Evolutionary conservation across 2,797 vertebrate species (phyloP), one percentile per base, ranked within the genome.

Genomic region (Xenops minutus): DNA sequence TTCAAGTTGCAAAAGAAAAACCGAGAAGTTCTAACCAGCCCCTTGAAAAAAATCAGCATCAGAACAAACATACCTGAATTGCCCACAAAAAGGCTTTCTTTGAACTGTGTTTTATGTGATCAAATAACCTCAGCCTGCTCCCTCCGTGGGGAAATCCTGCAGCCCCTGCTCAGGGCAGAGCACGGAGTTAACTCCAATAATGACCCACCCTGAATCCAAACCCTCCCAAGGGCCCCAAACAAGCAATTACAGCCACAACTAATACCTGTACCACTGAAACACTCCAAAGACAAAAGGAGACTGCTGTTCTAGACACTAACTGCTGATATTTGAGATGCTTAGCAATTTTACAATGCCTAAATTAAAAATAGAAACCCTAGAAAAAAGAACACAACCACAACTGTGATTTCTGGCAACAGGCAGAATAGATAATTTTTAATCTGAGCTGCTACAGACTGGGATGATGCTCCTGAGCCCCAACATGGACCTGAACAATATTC

Each of bases 31-130:
- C 95, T 88, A 81, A 92, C 88, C 85, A 93, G 76, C 62, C 89
- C 69, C 95, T 94, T 84, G 83, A 91, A 97, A 92, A 95, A 96
- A 96, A 92, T 61, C 80, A 90, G 55, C 93, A 80, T 88, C 74
- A 93, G 95, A 95, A 96, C 94, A 95, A 93, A 93, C 95, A 91
- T 19, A 80, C 83, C 91, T 72, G 92, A 82, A 92, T 7, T 89
- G 89, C 67, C 92, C 95, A 89, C 87, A 90, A 80, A 95, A 91
- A 95, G 85, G 51, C 20, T 7, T 80, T 34, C 94, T 96, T 79
- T 95, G 92, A 97, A 96, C 76, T 59, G 64, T 32, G 6, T 55
- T 85, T 73, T 43, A 56, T 56, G 83, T 43, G 75, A 95, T 92
- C 95, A 96, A 93, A 85, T 56, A 74, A 72, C 48, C 93, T 86